Base-by-base conservation (phyloP, 92 coral and sea anemone genomes). In the Zoanthus solanderi region DNA sequence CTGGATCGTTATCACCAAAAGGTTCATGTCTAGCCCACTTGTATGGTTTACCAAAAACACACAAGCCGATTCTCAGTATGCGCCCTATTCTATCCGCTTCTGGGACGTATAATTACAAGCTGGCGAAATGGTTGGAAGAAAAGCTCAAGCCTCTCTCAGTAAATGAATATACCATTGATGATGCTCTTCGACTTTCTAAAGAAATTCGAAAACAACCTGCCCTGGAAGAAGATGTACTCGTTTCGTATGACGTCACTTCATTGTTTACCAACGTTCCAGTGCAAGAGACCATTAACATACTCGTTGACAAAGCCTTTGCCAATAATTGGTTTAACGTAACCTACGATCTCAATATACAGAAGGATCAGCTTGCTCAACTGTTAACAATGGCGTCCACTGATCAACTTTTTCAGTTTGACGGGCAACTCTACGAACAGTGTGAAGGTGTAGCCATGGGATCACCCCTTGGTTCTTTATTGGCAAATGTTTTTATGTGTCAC, bases 321-420 rank as follows among this genome's bases (percentile, higher is more conserved):
- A 37, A 65, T 50, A 50, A 50, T 50, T 50, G 56, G 56, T 50
- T 50, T 11, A 50, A 50, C 5, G 9, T 11, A 50, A 50, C 56
- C 10, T 50, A 50, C 12, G 56, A 50, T 50, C 56, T 50, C 56
- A 50, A 50, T 11, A 7, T 50, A 65, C 71, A 15, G 71, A 65
- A 65, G 71, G 71, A 65, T 65, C 71, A 65, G 71, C 71, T 65
- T 16, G 15, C 71, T 65, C 71, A 65, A 65, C 71, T 65, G 10
- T 16, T 65, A 10, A 65, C 28, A 65, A 17, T 65, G 71, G 71
- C 71, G 2, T 65, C 71, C 71, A 50, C 56, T 7, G 56, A 50
- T 7, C 56, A 50, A 50, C 56, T 50, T 50, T 50, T 50, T 11
- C 56, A 50, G 12, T 50, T 50, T 50, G 56, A 50, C 12, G 56